A percentile compares a stretch with the other conserved stretches of the same genome.
Evolutionary conservation across 2,888 invertebrate genomes (phyloP).

Genomic region (Therioaphis trifolii): DNA sequence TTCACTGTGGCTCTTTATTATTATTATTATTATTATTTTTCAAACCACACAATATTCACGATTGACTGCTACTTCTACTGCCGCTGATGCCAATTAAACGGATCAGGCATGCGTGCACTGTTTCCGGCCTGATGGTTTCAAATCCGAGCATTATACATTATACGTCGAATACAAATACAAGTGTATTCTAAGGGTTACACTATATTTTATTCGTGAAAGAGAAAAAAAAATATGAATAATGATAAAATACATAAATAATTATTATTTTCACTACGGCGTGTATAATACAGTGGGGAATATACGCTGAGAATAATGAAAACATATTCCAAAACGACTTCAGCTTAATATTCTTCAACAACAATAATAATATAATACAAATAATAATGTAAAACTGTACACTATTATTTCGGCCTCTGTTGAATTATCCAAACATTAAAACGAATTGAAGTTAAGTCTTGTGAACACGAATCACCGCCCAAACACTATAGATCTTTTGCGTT

Average conservation of each 20-base stretch:
- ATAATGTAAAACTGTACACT: background rate
- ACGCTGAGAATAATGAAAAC: background rate
- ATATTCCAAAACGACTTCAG: background rate
- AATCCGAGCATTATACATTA: background rate
- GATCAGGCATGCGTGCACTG: slow-evolving; percentile 54
- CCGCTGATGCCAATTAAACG: slow-evolving; percentile 61
- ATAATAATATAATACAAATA: background rate
- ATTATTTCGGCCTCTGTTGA: background rate
- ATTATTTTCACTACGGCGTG: background rate
- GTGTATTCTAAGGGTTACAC: slow-evolving; percentile 47
- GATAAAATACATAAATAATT: slow-evolving; percentile 6
- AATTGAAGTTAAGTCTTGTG: background rate
- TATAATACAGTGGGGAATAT: background rate
- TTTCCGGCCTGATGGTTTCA: slow-evolving; percentile 55
- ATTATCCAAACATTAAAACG: slow-evolving; percentile 1
- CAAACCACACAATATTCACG: slow-evolving; percentile 42
- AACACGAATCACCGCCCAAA: background rate
- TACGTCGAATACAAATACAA: slow-evolving; percentile 19
- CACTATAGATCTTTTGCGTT: background rate
- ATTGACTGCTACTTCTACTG: slow-evolving; percentile 43
- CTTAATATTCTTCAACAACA: background rate
- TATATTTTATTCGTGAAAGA: background rate
- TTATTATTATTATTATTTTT: slow-evolving; percentile 35
- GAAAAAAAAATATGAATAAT: slow-evolving; percentile 12
- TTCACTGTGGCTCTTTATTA: slow-evolving; percentile 11